Percentiles rank a stretch among this genome's conserved stretches.
Conservation (phyloP, 2,113 vertebrate genomes). For the Haemorhous mexicanus region DNA sequence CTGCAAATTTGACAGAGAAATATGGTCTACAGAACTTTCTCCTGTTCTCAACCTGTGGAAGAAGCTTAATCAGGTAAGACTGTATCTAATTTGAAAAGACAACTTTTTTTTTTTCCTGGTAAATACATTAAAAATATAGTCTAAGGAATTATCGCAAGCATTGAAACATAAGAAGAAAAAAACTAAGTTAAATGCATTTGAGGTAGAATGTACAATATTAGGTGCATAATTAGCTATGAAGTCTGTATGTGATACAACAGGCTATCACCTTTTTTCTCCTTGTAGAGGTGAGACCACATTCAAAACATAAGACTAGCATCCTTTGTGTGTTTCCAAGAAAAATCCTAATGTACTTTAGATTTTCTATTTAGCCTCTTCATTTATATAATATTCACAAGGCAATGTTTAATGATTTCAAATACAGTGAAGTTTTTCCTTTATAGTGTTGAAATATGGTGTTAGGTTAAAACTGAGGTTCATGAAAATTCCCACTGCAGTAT, state of each 20-base stretch:
- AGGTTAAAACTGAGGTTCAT: not conserved
- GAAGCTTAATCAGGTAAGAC: conserved; percentile 93
- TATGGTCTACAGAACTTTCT: conserved; percentile 93
- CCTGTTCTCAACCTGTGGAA: conserved; percentile 96
- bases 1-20: conserved; percentile 94
- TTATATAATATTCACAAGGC: not conserved
- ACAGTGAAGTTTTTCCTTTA: not conserved
- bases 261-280: not conserved
- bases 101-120: not conserved
- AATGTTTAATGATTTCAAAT: not conserved
- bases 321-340: not conserved
- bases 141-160: not conserved
- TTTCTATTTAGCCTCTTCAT: not conserved
- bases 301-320: not conserved
- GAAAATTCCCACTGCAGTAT: not conserved
- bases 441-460: not conserved
- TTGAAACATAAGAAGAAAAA: not conserved
- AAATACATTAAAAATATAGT: not conserved
- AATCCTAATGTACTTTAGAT: not conserved
- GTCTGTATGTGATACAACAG: not conserved
- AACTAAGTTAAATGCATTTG: not conserved
- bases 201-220: not conserved
- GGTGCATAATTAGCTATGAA: not conserved
- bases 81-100: not conserved
- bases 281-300: not conserved